Conservation (phyloP, 2,888 invertebrate genomes). For the Scotopteryx bipunctaria region DNA sequence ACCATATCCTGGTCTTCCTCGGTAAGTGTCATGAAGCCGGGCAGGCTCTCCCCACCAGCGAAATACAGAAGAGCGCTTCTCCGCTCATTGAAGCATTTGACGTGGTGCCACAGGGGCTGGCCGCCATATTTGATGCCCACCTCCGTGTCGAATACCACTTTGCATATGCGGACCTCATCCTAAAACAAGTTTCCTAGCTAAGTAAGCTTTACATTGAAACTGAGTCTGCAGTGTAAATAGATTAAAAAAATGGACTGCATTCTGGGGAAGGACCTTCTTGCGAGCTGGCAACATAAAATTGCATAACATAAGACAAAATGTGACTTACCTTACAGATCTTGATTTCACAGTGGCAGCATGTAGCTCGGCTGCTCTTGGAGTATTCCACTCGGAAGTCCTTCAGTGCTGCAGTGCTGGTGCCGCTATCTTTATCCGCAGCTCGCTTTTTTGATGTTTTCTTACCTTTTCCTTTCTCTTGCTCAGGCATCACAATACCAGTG, state of each 20-base stretch:
- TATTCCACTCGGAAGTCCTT: conserved; percentile 91
- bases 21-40: conserved; percentile 88
- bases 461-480: conserved; percentile 72
- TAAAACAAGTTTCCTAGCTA: too few relatives aligned
- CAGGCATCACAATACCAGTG: conserved; percentile 68
- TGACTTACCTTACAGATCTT: conserved; percentile 91
- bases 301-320: too few relatives aligned
- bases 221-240: too few relatives aligned
- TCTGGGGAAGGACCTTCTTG: too few relatives aligned
- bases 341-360: conserved; percentile 92
- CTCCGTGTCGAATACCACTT: conserved; percentile 92
- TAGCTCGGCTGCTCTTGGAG: conserved; percentile 91
- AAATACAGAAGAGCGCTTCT: conserved; percentile 89
- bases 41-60: conserved; percentile 87
- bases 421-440: conserved; percentile 52
- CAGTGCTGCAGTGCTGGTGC: conserved; percentile 54
- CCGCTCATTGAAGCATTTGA: conserved; percentile 92
- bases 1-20: conserved; percentile 88
- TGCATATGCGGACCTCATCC: conserved; percentile 90
- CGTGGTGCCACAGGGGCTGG: conserved; percentile 94
- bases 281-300: too few relatives aligned
- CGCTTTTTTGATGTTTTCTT: conserved; percentile 62
- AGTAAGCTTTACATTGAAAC: too few relatives aligned
- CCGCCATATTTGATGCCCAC: conserved; percentile 92
- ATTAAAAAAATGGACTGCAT: too few relatives aligned